Evolutionary conservation across 2,888 invertebrate genomes (phyloP), one percentile per base, ranked within the genome.

Genomic region (Tiphia femorata): DNA sequence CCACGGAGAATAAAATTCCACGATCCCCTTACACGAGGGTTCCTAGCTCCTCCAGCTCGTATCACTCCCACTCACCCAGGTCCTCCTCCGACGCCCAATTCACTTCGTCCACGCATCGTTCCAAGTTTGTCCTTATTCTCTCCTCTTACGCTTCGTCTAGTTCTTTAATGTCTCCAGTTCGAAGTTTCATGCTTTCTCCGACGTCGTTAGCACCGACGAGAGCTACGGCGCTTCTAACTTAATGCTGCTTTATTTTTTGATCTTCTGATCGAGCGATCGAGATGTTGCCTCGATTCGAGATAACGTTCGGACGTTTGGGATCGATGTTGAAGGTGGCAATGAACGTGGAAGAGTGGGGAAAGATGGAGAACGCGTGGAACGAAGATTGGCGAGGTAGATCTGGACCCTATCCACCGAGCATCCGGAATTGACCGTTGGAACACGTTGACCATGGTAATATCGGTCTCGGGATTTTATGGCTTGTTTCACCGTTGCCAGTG

Each of bases 1-100:
- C 67, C 65, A 58, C 64, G 56, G 65, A 65, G 72, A 76, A 77
- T 75, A 75, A 78, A 77, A 77, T 72, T 69, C 66, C 69, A 69
- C 49, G 64, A 51, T 44, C 47, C 52, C 64, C 30, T 35, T n/a
- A n/a, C n/a, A n/a, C n/a, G n/a, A n/a, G n/a, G n/a, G n/a, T n/a
- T n/a, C n/a, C n/a, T n/a, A n/a, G n/a, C n/a, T 20, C 3, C 17
- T 14, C 44, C 17, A 12, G 7, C 10, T n/a, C 12, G 33, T 33
- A 6, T 12, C 33, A 8, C 33, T 12, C 33, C n/a, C 33, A 17
- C 30, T 5, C 30, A n/a, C 12, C 4, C 38, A 4, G 8, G 6
- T 33, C 8, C 33, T 12, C 6, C 33, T 6, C 4, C 33, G 25
- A 25, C 8, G 62, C 37, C 54, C 69, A 67, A 70, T 69, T 67